Evolutionary conservation across 2,113 vertebrate genomes (phyloP), one percentile per base, ranked within the genome.

Genomic region (Chunga burmeisteri): DNA sequence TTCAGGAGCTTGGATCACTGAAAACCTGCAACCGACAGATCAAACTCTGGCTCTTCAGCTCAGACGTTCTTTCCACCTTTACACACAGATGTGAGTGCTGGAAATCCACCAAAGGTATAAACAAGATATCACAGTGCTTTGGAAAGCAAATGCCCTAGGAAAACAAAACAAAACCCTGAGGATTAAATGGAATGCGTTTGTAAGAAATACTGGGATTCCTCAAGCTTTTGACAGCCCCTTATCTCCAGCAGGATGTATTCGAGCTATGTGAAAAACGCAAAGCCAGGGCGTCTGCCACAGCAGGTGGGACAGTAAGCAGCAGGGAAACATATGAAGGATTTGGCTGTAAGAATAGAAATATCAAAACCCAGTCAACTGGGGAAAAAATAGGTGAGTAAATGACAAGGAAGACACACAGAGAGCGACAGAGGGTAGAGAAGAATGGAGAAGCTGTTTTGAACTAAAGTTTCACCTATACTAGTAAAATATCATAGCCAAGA

Each of bases 31-130:
- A 36, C 18, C 1, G 0, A 30, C 80, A 81, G 83, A 56, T 66
- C 63, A 88, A 47, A 46, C 62, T 42, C 62, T 61, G 56, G 17
- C 91, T 66, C 63, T 55, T 40, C 40, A 66, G 56, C 40, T 80
- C 87, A 78, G 53, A 77, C 1, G 16, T 77, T 93, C 80, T 81
- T 91, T 93, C 62, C 83, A 93, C 94, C 83, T 93, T 88, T 78
- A 72, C 80, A 81, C 23, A 58, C 88, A 93, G 53, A 91, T 88
- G 80, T 68, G 75, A 86, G 47, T 16, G 81, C 70, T 95, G 94
- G 84, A 95, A 95, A 58, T 4, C 47, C 75, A 94, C 92, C 92
- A 95, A 68, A 78, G 70, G 34, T 68, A 72, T 47, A 67, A 94
- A 88, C 47, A 88, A 81, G 88, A 88, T 81, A 78, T 77, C 80